phyloP scores from a whole-genome alignment of 2,797 vertebrate genomes.

The Crocodylus rhombifer region DNA sequence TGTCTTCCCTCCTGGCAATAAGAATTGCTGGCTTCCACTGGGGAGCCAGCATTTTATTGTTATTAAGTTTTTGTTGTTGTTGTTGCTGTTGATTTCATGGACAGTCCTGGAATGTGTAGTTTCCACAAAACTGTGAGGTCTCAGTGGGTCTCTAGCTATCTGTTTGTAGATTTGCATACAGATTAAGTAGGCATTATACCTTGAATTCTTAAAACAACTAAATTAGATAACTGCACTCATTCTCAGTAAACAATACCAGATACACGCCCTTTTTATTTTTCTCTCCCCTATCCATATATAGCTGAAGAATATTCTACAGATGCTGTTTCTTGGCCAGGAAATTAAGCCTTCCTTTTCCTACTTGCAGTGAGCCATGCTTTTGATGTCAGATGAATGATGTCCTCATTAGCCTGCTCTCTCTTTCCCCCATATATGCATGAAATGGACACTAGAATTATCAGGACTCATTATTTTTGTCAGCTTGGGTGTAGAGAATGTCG shows the following conservation, averaged over 20 bases:
- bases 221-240: not conserved
- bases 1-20: too few species aligned
- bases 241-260: not conserved
- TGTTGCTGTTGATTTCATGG: too few species aligned
- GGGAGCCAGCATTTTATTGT: too few species aligned
- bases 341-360: not conserved
- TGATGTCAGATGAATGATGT: not conserved
- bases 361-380: not conserved
- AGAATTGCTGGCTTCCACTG: too few species aligned
- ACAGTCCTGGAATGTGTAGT: too few species aligned
- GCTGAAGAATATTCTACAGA: not conserved
- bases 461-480: not conserved
- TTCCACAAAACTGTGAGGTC: too few species aligned
- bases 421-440: not conserved
- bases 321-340: slow-evolving; percentile 13
- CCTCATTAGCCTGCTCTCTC: not conserved
- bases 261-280: not conserved
- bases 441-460: not conserved
- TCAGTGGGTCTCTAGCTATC: too few species aligned
- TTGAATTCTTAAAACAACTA: not conserved
- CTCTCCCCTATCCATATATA: not conserved
- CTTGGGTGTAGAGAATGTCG: not conserved
- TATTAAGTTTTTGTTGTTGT: too few species aligned
- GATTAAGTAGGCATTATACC: not conserved
- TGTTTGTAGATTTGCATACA: too few species aligned